A percentile compares a stretch with the other conserved stretches of the same genome.
Conservation (phyloP, 2,888 invertebrate genomes). For the Adineta ricciae region DNA sequence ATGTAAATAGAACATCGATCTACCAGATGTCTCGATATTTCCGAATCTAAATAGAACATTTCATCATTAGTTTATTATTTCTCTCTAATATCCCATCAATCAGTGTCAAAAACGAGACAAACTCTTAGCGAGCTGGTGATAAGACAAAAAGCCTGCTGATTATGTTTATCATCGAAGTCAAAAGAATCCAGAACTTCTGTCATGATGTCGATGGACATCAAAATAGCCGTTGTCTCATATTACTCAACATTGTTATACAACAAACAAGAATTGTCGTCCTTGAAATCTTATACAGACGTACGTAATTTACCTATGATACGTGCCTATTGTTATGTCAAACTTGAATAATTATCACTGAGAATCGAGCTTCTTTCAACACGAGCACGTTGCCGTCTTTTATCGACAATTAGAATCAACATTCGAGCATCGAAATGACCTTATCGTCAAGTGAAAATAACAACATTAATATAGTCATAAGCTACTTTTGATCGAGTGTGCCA, state of each 20-base stretch:
- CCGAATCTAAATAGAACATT: neutral
- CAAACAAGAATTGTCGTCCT: neutral
- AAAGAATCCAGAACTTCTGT: neutral
- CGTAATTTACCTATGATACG: neutral
- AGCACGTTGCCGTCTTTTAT: neutral
- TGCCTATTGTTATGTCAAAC: no score
- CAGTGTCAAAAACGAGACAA: neutral
- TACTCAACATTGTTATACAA: neutral
- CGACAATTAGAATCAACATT: neutral
- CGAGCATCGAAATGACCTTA: neutral
- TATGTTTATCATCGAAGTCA: neutral
- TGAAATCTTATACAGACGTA: neutral
- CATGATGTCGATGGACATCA: neutral
- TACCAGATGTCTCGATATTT: neutral
- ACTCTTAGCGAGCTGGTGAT: neutral
- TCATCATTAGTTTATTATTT: neutral
- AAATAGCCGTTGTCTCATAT: neutral
- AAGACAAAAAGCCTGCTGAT: neutral
- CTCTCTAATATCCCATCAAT: neutral
- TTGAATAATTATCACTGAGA: no score
- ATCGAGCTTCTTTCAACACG: no score
- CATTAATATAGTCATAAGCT: neutral
- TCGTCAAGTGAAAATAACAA: neutral
- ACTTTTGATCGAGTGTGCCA: neutral
- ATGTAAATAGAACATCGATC: neutral